Percentiles rank a stretch among this genome's conserved stretches.
Evolutionary conservation across 2,888 invertebrate genomes (phyloP).

Genomic region (Pardosa pseudoannulata): DNA sequence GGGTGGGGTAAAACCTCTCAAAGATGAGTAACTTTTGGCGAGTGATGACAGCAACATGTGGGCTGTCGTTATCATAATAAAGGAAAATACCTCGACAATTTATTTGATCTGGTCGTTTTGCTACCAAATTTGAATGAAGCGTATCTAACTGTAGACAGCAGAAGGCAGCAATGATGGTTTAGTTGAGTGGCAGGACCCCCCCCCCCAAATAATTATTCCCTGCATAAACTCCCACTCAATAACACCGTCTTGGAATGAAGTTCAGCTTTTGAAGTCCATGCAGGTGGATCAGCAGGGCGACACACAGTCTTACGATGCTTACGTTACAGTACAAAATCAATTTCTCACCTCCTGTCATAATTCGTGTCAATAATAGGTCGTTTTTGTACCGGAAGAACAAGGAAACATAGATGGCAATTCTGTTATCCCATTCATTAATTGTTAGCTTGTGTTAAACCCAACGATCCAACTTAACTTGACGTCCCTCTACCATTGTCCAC

Average conservation of each 20-base stretch:
- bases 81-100: too few species aligned
- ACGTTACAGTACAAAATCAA: conserved; percentile 5
- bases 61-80: too few species aligned
- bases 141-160: too few species aligned
- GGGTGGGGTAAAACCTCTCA: too few species aligned
- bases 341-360: conserved; percentile 22
- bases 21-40: too few species aligned
- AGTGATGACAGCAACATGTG: too few species aligned
- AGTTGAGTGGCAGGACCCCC: not conserved
- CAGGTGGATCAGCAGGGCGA: conserved; percentile 6
- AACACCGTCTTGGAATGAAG: conserved; percentile 53
- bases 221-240: conserved; percentile 65
- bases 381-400: conserved; percentile 23
- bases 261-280: conserved; percentile 9
- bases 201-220: conserved; percentile 65
- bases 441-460: conserved; percentile 9
- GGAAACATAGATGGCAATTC: conserved; percentile 21
- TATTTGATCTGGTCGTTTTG: too few species aligned
- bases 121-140: too few species aligned
- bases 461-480: not conserved
- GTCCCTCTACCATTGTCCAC: not conserved
- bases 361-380: not conserved
- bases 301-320: conserved; percentile 26
- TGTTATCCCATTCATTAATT: conserved; percentile 7
- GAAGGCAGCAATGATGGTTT: conserved; percentile 1